Percentiles rank a stretch among this genome's conserved stretches.
phyloP scores from a whole-genome alignment of 2,113 vertebrate species.

The Pteropus alecto region DNA sequence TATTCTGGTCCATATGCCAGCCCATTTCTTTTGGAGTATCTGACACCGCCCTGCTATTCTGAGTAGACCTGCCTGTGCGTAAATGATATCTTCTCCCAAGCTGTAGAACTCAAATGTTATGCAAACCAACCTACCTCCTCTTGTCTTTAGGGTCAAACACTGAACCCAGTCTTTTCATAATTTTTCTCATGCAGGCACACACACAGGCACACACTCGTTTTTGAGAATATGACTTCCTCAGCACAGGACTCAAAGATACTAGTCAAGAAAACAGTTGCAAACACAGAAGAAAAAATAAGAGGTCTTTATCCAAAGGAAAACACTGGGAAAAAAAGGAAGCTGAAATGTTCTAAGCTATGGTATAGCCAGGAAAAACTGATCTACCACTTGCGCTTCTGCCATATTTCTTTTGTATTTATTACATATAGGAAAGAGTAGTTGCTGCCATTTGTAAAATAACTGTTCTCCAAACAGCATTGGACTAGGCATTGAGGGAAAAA shows the following conservation, averaged over 20 bases:
- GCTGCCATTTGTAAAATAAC: neutral
- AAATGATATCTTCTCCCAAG: conserved; percentile 30
- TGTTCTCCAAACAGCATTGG: neutral
- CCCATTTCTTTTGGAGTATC: conserved; percentile 14
- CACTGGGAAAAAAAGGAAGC: neutral
- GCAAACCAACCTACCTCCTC: conserved; percentile 45
- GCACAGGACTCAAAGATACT: neutral
- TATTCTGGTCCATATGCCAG: conserved; percentile 36
- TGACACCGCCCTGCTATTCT: conserved; percentile 23
- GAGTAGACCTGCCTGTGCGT: neutral
- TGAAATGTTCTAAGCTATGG: neutral
- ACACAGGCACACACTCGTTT: neutral
- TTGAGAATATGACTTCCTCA: neutral
- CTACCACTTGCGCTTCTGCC: neutral
- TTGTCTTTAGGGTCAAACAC: conserved; percentile 20
- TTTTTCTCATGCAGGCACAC: neutral
- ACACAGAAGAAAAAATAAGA: neutral
- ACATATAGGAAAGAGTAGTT: neutral
- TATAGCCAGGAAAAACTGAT: neutral
- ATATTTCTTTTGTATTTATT: neutral
- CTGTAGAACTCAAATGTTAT: conserved; percentile 34
- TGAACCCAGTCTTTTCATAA: conserved; percentile 8
- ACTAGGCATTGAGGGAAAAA: neutral
- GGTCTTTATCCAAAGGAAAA: conserved; percentile 26
- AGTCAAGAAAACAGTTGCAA: conserved; percentile 6